Evolutionary conservation across 2,888 invertebrate genomes (phyloP).

Genomic region (Eupithecia subfuscata): DNA sequence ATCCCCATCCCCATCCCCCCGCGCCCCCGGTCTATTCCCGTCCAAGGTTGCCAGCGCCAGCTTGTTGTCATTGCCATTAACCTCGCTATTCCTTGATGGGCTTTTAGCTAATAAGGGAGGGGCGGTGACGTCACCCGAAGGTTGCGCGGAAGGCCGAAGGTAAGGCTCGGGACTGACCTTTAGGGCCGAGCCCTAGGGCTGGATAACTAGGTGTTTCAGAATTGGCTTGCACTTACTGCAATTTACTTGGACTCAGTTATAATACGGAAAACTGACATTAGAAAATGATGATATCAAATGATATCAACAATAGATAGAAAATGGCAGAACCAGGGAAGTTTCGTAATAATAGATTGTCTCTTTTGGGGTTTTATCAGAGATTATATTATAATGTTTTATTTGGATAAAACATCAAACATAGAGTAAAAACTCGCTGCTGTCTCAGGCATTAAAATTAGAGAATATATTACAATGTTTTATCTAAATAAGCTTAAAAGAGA

Average conservation of each 20-base stretch:
- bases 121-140: slow-evolving; percentile 51
- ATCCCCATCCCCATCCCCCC: neutral
- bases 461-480: no score
- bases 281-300: no score
- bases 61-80: slow-evolving; percentile 50
- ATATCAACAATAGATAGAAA: no score
- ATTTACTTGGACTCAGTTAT: neutral
- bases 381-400: no score
- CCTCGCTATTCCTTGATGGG: slow-evolving; percentile 45
- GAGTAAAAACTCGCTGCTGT: no score
- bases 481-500: no score
- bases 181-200: neutral
- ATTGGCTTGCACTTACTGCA: neutral
- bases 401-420: no score
- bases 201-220: neutral
- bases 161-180: slow-evolving; percentile 20
- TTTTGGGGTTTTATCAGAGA: no score
- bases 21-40: slow-evolving; percentile 28
- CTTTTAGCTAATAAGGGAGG: slow-evolving; percentile 55
- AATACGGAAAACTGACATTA: no score
- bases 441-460: no score
- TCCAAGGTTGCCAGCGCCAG: slow-evolving; percentile 38
- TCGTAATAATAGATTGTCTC: no score
- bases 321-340: no score
- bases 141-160: slow-evolving; percentile 37